phyloP scores from a whole-genome alignment of 2,888 invertebrate genomes.

The Aporophyla lueneburgensis region DNA sequence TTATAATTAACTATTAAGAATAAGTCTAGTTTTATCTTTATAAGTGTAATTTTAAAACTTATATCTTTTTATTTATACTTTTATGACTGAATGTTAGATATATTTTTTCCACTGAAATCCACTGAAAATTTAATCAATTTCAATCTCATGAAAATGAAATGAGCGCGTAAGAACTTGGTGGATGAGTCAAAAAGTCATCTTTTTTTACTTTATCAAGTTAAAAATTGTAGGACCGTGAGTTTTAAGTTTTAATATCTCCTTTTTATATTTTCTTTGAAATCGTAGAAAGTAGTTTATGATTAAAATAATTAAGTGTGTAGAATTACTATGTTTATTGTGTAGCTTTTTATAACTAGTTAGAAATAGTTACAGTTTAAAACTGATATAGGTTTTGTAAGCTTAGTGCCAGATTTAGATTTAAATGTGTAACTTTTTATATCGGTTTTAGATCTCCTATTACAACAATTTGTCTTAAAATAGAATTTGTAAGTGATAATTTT shows the following conservation, averaged over 20 bases:
- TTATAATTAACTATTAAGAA: constrained; percentile 17
- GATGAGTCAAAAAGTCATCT: neutral
- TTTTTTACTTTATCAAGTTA: neutral
- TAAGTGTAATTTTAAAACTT: constrained; percentile 25
- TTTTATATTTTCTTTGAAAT: neutral
- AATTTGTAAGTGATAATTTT: neutral
- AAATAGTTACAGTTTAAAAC: constrained; percentile 66
- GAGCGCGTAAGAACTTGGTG: neutral
- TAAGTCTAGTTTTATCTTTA: constrained; percentile 23
- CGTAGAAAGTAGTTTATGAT: constrained; percentile 26
- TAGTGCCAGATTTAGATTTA: constrained; percentile 65
- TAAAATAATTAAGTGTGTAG: constrained; percentile 23
- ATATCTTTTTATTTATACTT: constrained; percentile 22
- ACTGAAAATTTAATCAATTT: neutral
- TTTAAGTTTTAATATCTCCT: constrained; percentile 10
- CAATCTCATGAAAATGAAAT: neutral
- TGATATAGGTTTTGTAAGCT: constrained; percentile 61
- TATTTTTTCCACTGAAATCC: neutral
- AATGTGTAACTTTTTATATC: constrained; percentile 37
- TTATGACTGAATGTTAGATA: neutral
- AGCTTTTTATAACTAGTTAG: constrained; percentile 66
- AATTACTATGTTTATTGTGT: constrained; percentile 47
- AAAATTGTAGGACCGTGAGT: constrained; percentile 1
- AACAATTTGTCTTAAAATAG: constrained; percentile 9
- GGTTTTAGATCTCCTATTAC: constrained; percentile 42